Conservation (phyloP, 2,888 invertebrate genomes). For the Drosophila rellima region DNA sequence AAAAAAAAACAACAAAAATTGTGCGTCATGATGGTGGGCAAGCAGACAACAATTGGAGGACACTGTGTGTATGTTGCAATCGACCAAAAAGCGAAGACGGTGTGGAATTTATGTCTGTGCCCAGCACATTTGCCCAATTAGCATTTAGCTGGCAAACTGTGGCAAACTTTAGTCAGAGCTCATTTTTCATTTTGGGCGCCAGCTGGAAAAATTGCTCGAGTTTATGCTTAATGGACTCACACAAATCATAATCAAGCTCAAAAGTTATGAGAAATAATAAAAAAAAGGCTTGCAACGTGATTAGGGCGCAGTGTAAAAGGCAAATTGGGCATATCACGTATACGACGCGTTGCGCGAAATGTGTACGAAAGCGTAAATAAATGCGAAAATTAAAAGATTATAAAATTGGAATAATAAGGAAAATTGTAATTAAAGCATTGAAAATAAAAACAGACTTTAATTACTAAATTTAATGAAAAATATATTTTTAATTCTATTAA, state of each 20-base stretch:
- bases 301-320: constrained; percentile 3
- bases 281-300: constrained; percentile 26
- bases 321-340: constrained; percentile 29
- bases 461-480: no score
- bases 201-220: constrained; percentile 48
- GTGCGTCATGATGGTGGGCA: constrained; percentile 50
- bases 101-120: constrained; percentile 42
- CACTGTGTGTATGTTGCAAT: constrained; percentile 55
- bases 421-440: no score
- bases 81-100: not conserved
- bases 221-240: constrained; percentile 41
- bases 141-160: constrained; percentile 39
- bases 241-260: constrained; percentile 49
- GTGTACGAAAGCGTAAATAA: not conserved
- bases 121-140: constrained; percentile 51
- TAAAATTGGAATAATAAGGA: not conserved
- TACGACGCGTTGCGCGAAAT: constrained; percentile 15
- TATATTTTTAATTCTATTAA: no score
- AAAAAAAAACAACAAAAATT: constrained; percentile 5
- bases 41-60: constrained; percentile 60
- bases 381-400: no score
- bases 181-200: constrained; percentile 58
- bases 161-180: constrained; percentile 26
- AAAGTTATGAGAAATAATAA: constrained; percentile 27
- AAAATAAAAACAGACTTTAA: no score